These are phyloP conservation scores for Sycophila sp. DNA, from an alignment of 1,140 invertebrate genomes.

Conservation along the genomic window DNA sequence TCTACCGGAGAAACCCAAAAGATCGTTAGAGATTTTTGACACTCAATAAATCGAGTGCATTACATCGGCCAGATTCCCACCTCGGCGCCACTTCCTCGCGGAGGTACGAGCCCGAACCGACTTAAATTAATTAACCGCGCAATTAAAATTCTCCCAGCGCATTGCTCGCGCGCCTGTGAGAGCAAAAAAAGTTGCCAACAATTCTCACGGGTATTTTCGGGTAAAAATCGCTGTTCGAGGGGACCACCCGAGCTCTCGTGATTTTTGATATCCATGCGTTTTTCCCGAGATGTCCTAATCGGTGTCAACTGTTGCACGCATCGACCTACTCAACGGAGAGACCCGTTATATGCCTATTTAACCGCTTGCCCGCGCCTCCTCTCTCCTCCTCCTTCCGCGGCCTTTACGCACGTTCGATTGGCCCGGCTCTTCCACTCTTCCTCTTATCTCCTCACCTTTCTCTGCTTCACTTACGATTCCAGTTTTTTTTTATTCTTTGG, in stretches of 20 bases:
- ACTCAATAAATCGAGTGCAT: neutral
- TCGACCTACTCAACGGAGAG: constrained; percentile 63
- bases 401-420: neutral
- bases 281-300: constrained; percentile 60
- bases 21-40: too few species aligned
- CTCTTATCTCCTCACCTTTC: constrained; percentile 18
- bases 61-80: neutral
- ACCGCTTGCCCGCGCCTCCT: constrained; percentile 40
- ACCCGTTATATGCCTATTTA: constrained; percentile 57
- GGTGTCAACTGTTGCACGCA: constrained; percentile 65
- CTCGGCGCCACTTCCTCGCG: neutral
- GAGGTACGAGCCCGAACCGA: neutral
- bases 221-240: too few species aligned
- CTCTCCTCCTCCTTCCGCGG: constrained; percentile 34
- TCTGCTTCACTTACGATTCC: constrained; percentile 26
- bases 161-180: too few species aligned
- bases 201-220: too few species aligned
- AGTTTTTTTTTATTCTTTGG: neutral
- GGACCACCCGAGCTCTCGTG: neutral
- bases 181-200: too few species aligned
- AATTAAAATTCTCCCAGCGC: constrained; percentile 29
- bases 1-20: too few species aligned
- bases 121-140: neutral
- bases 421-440: constrained; percentile 20
- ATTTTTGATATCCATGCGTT: constrained; percentile 43